Evolutionary conservation across 2,797 vertebrate species (phyloP).

Genomic region (Mus caroli): DNA sequence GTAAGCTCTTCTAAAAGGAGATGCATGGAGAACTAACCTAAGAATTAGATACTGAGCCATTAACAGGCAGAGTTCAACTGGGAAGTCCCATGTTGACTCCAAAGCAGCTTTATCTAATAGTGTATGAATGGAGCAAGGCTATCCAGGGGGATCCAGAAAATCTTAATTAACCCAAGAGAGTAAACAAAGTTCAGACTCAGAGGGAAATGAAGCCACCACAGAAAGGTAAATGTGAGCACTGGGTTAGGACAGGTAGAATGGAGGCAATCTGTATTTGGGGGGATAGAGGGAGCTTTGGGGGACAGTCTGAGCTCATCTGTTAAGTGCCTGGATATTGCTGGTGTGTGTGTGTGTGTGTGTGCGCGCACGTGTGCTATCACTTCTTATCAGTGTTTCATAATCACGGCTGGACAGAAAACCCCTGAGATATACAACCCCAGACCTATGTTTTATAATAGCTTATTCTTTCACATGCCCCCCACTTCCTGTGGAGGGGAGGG

Average conservation of each 20-base stretch:
- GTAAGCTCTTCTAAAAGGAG: not conserved
- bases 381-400: conserved; percentile 35
- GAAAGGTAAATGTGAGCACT: not conserved
- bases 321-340: not conserved
- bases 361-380: not conserved
- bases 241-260: not conserved
- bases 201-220: not conserved
- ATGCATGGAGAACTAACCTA: not conserved
- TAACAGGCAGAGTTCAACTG: fast-evolving
- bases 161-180: not conserved
- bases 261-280: not conserved
- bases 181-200: conserved; percentile 4
- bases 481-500: not conserved
- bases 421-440: not conserved
- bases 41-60: not conserved
- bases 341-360: not conserved
- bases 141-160: not conserved
- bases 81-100: not conserved
- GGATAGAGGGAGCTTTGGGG: not conserved
- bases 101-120: not conserved
- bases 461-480: not conserved
- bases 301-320: not conserved
- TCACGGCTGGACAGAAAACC: not conserved
- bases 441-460: not conserved
- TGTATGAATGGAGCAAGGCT: not conserved